Percentiles rank a stretch among this genome's conserved stretches.
Evolutionary conservation across 1,140 invertebrate genomes (phyloP).

Genomic region (Drosophila santomea): DNA sequence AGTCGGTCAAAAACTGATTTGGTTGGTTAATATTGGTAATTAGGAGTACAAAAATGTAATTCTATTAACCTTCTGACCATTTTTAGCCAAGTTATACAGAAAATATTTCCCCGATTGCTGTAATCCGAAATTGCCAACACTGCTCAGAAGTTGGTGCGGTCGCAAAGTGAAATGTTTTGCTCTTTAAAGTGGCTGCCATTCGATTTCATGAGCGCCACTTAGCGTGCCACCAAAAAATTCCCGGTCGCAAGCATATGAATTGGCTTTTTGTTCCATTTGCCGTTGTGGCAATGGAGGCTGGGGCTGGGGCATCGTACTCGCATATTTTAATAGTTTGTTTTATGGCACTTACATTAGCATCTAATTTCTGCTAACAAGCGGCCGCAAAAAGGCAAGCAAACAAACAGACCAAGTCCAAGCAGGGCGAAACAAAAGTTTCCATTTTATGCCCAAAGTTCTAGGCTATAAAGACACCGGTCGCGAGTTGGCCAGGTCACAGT

Average conservation of each 20-base stretch:
- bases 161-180: conserved; percentile 75
- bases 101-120: conserved; percentile 9
- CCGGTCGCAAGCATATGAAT: conserved; percentile 58
- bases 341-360: conserved; percentile 82
- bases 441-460: conserved; percentile 78
- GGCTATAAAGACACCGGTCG: conserved; percentile 72
- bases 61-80: too few species aligned
- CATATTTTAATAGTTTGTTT: conserved; percentile 82
- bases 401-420: conserved; percentile 11
- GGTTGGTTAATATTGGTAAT: too few species aligned
- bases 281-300: background rate
- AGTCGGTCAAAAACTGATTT: too few species aligned
- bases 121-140: conserved; percentile 5
- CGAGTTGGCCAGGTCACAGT: conserved; percentile 67
- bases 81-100: too few species aligned
- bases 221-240: conserved; percentile 57
- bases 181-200: conserved; percentile 69
- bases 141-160: background rate
- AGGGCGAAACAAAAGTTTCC: conserved; percentile 74
- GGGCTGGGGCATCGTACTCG: conserved; percentile 18
- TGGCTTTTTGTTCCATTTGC: conserved; percentile 68
- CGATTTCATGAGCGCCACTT: conserved; percentile 78
- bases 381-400: conserved; percentile 4
- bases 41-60: too few species aligned
- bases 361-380: conserved; percentile 77